Conservation (phyloP, 2,113 vertebrate genomes). For the Xenotilapia leptura region DNA sequence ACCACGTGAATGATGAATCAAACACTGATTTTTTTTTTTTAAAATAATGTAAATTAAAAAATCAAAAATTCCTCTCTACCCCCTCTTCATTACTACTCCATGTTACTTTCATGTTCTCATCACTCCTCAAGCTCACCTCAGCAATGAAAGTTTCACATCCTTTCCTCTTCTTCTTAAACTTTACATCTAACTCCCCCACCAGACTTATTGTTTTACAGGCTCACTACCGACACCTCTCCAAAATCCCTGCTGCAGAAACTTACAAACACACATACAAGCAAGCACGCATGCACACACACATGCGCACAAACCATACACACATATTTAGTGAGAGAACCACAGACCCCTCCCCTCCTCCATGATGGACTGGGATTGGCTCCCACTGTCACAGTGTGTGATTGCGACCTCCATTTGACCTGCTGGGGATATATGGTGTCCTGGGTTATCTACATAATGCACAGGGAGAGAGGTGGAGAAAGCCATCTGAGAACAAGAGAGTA, state of each 20-base stretch:
- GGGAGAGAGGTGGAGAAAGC: conserved; percentile 74
- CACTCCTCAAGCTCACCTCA: background rate
- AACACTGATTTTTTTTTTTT: background rate
- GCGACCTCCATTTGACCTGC: conserved; percentile 80
- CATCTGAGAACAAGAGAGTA: conserved; percentile 42
- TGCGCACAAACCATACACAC: background rate
- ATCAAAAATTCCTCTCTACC: background rate
- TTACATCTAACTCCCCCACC: background rate
- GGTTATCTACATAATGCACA: conserved; percentile 77
- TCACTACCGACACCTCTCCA: background rate
- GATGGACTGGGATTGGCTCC: conserved; percentile 72
- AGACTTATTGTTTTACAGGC: background rate
- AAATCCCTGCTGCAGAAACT: background rate
- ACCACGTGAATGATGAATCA: background rate
- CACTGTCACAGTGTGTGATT: conserved; percentile 70
- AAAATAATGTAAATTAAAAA: background rate
- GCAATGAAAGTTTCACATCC: conserved; percentile 48
- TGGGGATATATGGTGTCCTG: conserved; percentile 67
- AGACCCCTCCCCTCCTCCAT: conserved; percentile 38
- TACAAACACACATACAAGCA: background rate
- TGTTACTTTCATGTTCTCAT: background rate
- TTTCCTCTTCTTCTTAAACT: background rate
- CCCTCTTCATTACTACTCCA: background rate
- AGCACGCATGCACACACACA: background rate
- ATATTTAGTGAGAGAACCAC: background rate